These are phyloP conservation scores for Thalassarche chlororhynchos DNA, from an alignment of 2,113 vertebrate species.

Conservation along the genomic window DNA sequence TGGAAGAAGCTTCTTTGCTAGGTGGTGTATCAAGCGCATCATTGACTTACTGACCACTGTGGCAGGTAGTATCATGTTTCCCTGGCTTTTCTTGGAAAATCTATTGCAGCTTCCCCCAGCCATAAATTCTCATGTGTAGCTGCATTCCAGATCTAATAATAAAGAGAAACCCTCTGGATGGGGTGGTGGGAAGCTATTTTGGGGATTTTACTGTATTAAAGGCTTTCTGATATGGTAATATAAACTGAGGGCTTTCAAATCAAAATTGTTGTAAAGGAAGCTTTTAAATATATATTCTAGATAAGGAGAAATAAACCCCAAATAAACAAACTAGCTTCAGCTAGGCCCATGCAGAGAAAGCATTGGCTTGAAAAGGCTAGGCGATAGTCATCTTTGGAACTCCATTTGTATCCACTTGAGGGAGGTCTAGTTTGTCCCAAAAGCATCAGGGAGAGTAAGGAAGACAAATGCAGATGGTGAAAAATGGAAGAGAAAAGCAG, in stretches of 20 bases:
- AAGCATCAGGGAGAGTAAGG: background rate
- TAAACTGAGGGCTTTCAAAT: background rate
- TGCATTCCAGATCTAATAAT: conserved; percentile 34
- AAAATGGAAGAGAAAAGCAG: background rate
- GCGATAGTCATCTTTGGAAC: background rate
- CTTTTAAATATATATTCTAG: background rate
- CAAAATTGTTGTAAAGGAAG: background rate
- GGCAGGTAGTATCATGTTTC: conserved; percentile 22
- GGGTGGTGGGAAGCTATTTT: background rate
- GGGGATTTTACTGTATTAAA: background rate
- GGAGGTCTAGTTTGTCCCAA: background rate
- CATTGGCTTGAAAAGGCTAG: background rate
- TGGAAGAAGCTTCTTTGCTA: background rate
- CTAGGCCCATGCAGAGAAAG: background rate
- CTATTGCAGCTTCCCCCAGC: background rate
- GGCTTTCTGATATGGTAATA: background rate
- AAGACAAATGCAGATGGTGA: background rate
- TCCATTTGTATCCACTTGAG: background rate
- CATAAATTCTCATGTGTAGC: conserved; percentile 16
- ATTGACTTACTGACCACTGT: background rate
- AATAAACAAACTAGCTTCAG: background rate
- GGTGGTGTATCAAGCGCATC: background rate
- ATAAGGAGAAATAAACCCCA: background rate
- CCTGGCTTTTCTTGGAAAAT: conserved; percentile 47
- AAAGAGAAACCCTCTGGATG: background rate